These are phyloP conservation scores for Redunca redunca DNA, from an alignment of 2,113 vertebrate genomes.

Conservation along the genomic window DNA sequence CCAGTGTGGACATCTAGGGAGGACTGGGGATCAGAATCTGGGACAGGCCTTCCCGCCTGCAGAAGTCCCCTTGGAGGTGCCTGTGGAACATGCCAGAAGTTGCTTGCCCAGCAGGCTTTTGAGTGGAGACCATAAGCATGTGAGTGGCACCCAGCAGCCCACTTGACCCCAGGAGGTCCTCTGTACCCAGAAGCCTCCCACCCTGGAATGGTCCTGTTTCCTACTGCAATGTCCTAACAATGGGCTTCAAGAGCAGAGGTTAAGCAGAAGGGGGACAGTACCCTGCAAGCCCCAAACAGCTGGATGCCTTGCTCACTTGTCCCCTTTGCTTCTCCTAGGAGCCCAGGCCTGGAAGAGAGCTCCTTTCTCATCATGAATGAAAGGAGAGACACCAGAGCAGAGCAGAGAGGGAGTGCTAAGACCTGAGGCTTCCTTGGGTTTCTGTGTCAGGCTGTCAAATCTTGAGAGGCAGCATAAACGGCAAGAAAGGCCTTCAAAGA, in stretches of 20 bases:
- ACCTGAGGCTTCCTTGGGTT: background rate
- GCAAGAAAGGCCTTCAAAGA: background rate
- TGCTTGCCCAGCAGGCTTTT: background rate
- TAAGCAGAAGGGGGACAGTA: background rate
- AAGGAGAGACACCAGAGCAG: background rate
- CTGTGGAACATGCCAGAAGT: background rate
- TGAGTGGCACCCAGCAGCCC: background rate
- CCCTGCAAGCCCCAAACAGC: background rate
- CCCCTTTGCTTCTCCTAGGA: background rate
- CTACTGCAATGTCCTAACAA: background rate
- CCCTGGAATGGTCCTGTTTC: background rate
- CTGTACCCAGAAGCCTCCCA: background rate
- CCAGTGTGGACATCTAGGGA: no score
- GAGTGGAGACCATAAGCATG: background rate
- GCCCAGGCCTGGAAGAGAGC: background rate
- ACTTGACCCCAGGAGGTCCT: background rate
- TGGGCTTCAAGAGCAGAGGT: background rate
- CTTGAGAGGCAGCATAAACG: no score
- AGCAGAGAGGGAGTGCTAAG: accelerated
- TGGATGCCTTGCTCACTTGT: background rate
- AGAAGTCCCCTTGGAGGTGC: background rate
- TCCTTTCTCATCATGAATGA: background rate
- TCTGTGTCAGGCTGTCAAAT: background rate
- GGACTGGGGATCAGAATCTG: background rate
- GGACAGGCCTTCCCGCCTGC: background rate